Evolutionary conservation across 2,797 vertebrate species (phyloP), one percentile per base, ranked within the genome.

Genomic region (Sebastiscus albofasciatus): DNA sequence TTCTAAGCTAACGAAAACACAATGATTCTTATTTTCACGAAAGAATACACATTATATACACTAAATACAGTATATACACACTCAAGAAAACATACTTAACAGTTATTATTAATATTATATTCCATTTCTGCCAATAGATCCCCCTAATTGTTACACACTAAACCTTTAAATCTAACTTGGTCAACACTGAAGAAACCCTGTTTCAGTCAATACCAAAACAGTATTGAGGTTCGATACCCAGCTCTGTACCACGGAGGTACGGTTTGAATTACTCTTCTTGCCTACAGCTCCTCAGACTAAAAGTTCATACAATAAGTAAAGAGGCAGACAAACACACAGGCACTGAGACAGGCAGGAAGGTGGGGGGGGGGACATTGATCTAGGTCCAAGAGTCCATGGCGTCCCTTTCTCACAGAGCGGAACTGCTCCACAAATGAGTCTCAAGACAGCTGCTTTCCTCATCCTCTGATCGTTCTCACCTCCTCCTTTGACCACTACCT

Each of bases 351-450:
- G 26, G 56, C 18, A 56, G 55, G 34, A 46, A 31, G 52, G 13
- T 34, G 52, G 16, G 34, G 49, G 49, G 46, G 42, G 39, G 2
- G 64, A 72, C 77, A 87, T 87, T 67, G 84, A 92, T 87, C 74
- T 60, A 67, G 60, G 34, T 79, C 68, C 56, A 66, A 69, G 65
- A 79, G 46, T 72, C 31, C 14, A 26, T 24, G 11, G 39, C 6
- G 8, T 67, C 76, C 52, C 24, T 80, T 70, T 79, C 61, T 75
- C 80, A 72, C 49, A 8, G 67, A 77, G 72, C 64, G 60, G 36
- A 55, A 36, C 70, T 49, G 59, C 77, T 16, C 36, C 79, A 89
- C 77, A 89, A 92, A 92, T 89, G 71, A 90, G 84, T 84, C 90
- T 93, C 82, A 78, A 78, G 87, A 79, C 72, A 83, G 77, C 79